Evolutionary conservation across 2,888 invertebrate species (phyloP), one percentile per base, ranked within the genome.

Genomic region (Drosophila anomalata): DNA sequence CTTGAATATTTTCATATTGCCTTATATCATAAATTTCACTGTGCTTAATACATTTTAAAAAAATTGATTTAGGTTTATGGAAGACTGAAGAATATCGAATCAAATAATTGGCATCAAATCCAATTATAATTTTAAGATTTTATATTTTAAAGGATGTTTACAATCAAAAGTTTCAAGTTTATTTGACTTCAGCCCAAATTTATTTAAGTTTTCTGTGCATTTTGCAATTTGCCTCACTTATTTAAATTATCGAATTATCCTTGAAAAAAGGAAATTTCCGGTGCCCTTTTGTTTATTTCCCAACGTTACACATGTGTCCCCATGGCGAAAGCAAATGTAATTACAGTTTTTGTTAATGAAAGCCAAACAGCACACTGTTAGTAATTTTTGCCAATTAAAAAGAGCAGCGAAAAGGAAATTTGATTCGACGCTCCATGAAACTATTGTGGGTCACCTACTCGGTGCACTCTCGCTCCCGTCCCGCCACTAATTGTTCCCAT

Each of bases 381-480:
- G 52, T 44, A 44, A 65, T 73, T 72, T 44, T 51, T 62, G 44
- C 54, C 62, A 69, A 69, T 54, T 55, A 74, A 65, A 55, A 39
- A 48, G 36, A 70, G 58, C 57, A 31, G 11, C 31, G 42, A 26
- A 42, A 59, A 14, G 47, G 60, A 60, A 68, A 47, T 54, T 50
- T 36, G 39, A 67, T 44, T 48, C 29, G 41, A 11, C 36, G 24
- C 12, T 47, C 48, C 31, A 36, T 47, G 47, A 7, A 52, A 44
- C 57, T 48, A 55, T 47, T 56, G 55, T 36, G 51, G 14, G 36
- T 33, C 46, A 51, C 47, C 54, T 17, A 3, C 22, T 50, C 48
- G n/a, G 44, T 36, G 7, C 8, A 14, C 26, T 11, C 17, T 53
- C 22, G 47, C 26, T 33, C 8, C 26, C 2, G 22, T 22, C 22